Evolutionary conservation across 2,888 invertebrate genomes (phyloP).

Genomic region (Napeogenes sylphis): DNA sequence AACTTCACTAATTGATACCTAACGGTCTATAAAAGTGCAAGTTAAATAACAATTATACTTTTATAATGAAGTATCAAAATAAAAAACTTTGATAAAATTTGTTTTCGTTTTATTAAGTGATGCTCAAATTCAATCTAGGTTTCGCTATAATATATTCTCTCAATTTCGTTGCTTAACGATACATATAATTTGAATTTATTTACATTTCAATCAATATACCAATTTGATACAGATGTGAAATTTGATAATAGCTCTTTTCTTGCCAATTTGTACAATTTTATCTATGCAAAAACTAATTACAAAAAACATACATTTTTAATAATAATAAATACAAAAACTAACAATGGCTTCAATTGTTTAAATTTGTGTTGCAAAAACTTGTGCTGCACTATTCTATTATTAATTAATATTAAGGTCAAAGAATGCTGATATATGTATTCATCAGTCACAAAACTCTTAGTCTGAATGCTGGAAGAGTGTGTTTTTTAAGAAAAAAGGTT

Average conservation of each 20-base stretch:
- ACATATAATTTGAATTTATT: slow-evolving; percentile 1
- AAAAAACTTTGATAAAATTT: background rate
- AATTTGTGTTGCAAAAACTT: no score
- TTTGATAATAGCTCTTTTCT: background rate
- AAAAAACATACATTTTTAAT: background rate
- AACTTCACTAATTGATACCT: no score
- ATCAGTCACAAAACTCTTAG: slow-evolving; percentile 1
- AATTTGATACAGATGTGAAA: slow-evolving; percentile 2
- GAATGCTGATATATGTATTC: slow-evolving; percentile 4
- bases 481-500: background rate
- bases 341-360: no score
- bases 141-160: background rate
- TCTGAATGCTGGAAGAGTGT: background rate
- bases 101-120: background rate
- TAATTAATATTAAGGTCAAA: background rate
- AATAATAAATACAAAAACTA: no score
- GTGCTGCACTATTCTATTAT: no score
- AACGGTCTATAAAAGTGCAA: no score
- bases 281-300: background rate
- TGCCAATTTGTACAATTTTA: background rate
- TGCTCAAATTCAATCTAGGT: background rate
- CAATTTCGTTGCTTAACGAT: slow-evolving; percentile 1
- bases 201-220: slow-evolving; percentile 4
- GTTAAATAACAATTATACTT: no score
- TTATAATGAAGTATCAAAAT: background rate